Evolutionary conservation across 2,113 vertebrate genomes (phyloP).

Genomic region (Xerus inauris): DNA sequence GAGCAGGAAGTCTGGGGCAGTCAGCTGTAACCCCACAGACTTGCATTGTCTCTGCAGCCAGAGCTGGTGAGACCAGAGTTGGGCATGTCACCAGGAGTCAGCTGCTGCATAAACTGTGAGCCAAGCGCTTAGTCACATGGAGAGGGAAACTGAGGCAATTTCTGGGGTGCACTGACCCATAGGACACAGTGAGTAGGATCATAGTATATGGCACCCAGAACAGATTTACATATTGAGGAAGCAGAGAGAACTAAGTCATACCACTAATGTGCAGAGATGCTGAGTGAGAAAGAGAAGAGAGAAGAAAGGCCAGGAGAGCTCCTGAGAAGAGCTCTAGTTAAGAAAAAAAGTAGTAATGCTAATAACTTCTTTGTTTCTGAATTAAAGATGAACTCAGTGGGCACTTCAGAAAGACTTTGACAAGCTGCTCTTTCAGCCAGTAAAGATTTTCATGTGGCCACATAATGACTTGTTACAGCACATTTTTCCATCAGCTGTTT

Average conservation of each 20-base stretch:
- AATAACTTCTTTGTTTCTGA: fast-evolving
- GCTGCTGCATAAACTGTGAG: fast-evolving
- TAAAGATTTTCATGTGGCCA: neutral
- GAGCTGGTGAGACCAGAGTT: neutral
- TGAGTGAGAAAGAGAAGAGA: too few species aligned
- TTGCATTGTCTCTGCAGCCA: neutral
- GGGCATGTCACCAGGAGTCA: too few species aligned
- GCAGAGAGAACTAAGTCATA: neutral
- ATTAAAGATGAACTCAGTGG: too few species aligned
- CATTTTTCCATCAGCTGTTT: neutral
- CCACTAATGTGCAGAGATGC: too few species aligned
- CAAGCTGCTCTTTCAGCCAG: neutral
- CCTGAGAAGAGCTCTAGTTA: fast-evolving
- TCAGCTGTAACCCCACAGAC: fast-evolving
- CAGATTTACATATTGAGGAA: fast-evolving
- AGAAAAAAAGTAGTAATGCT: neutral
- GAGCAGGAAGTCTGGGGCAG: neutral
- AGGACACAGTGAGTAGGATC: fast-evolving
- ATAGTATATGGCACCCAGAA: fast-evolving
- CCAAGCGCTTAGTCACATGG: fast-evolving
- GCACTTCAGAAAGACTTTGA: fast-evolving
- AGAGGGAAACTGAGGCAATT: neutral
- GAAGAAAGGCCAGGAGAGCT: neutral
- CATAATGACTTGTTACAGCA: neutral
- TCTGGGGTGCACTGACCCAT: fast-evolving